Base-by-base conservation (phyloP, 1,140 invertebrate genomes). In the Phymorhynchus buccinoides region DNA sequence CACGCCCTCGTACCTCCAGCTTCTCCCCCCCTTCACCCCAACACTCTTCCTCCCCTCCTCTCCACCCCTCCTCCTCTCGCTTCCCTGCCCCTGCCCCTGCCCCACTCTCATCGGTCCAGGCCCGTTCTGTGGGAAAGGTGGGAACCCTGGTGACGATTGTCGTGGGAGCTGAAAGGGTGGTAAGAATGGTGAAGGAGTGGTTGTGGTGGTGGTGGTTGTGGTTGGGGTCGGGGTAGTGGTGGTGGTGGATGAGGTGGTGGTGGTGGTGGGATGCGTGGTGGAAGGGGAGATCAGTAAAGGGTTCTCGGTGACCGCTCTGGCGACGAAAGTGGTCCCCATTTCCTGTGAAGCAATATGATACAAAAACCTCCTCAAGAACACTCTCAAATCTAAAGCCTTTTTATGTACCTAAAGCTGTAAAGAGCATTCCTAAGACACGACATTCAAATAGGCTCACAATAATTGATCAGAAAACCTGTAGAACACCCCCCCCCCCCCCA, bases 121-220 rank as follows among this genome's bases (percentile, higher is more conserved):
- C n/a, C n/a, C n/a, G n/a, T n/a, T n/a, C 37, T 73, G 71, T 9
- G 71, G 71, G 22, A 27, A 68, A 27, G 32, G 30, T 73, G 71
- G 22, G 56, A 22, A 18, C 12, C 18, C 0, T 12, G 56, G 56
- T 22, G 56, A 22, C 18, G 56, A 22, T 62, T 27, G 56, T 62
- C 56, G 42, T 14, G 75, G 35, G n/a, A 52, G 41, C 42, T 22
- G 35, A 30, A n/a, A 84, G 27, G 48, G 39, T 27, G 32, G 30
- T 35, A 52, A 78, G 42, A 35, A 0, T 0, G 77, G 32, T 1
- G 80, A 18, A 14, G 80, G 0, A 30, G 80, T 44, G 42, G 82
- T 84, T 9, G n/a, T 84, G 32, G 44, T 75, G 16, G 82, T 42
- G 30, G 82, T 30, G 27, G 68, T 32, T 18, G 83, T 77, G 14